Evolutionary conservation across 1,140 invertebrate species (phyloP).

Genomic region (Drosophila malerkotliana): DNA sequence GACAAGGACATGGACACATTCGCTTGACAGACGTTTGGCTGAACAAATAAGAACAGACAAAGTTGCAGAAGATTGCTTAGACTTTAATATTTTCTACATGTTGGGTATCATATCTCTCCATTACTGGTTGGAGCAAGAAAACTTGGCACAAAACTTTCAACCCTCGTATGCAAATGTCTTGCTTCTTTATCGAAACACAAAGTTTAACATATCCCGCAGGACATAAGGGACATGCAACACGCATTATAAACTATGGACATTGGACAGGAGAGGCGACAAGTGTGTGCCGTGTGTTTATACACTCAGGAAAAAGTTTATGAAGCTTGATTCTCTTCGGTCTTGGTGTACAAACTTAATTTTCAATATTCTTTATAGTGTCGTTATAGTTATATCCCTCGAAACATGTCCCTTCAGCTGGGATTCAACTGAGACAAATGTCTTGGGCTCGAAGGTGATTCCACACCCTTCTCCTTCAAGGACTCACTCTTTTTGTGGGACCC

Average conservation of each 20-base stretch:
- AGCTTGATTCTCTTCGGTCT: background rate
- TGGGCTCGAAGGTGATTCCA: slow-evolving; percentile 63
- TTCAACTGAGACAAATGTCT: slow-evolving; percentile 62
- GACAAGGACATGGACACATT: slow-evolving; percentile 36
- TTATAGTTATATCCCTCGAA: background rate
- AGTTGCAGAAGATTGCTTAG: slow-evolving; percentile 23
- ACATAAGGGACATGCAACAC: slow-evolving; percentile 53
- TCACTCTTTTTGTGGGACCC: background rate
- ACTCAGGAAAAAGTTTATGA: slow-evolving; percentile 6
- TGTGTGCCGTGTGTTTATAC: slow-evolving; percentile 36
- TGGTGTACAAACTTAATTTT: background rate
- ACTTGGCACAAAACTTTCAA: slow-evolving; percentile 34
- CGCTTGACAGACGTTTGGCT: slow-evolving; percentile 26
- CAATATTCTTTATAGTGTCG: background rate
- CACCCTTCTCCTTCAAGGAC: background rate
- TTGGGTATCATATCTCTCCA: slow-evolving; percentile 41
- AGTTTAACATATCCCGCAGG: slow-evolving; percentile 80
- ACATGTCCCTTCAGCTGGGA: slow-evolving; percentile 24
- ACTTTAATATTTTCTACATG: no score
- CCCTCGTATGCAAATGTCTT: slow-evolving; percentile 68
- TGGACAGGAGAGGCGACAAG: slow-evolving; percentile 47
- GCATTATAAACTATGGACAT: slow-evolving; percentile 57
- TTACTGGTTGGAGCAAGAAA: slow-evolving; percentile 20
- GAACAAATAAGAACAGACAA: slow-evolving; percentile 33
- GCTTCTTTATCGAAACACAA: slow-evolving; percentile 66